Evolutionary conservation across 2,113 vertebrate genomes (phyloP).

Genomic region (Ochotona curzoniae): DNA sequence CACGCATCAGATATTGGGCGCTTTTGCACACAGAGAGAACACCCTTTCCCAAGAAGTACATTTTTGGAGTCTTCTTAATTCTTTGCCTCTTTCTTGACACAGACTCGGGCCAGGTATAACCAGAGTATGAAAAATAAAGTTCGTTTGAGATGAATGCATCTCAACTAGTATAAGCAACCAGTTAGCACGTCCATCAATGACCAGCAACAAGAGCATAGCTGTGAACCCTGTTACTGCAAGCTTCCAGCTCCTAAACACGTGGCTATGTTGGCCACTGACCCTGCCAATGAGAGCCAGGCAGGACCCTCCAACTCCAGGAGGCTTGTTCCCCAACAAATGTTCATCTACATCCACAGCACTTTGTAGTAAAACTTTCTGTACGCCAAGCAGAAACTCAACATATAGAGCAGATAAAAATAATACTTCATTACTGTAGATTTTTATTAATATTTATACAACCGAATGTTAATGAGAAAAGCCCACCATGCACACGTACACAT

Average conservation of each 20-base stretch:
- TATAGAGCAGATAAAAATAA: neutral
- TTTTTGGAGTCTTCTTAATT: conserved; percentile 37
- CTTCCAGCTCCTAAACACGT: neutral
- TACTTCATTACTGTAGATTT: neutral
- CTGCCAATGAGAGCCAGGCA: neutral
- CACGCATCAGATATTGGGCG: neutral
- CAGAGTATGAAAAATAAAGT: neutral
- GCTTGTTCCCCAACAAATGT: neutral
- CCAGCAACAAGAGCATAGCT: neutral
- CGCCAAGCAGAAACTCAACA: conserved; percentile 20
- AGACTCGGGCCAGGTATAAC: conserved; percentile 20
- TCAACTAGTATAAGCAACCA: conserved; percentile 27
- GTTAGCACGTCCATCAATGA: neutral
- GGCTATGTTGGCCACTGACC: neutral
- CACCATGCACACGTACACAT: neutral
- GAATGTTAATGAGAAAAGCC: conserved; percentile 7
- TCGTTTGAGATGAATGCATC: neutral
- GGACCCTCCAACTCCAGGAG: neutral
- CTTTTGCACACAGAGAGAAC: neutral
- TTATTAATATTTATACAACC: conserved; percentile 5
- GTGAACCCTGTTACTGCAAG: neutral
- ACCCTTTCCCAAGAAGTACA: neutral
- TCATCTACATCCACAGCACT: neutral
- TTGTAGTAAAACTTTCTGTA: conserved; percentile 11
- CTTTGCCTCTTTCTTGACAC: neutral